Percentiles rank a stretch among this genome's conserved stretches.
These are phyloP conservation scores for Amia ocellicauda DNA, from an alignment of 2,113 vertebrate species.

Conservation along the genomic window DNA sequence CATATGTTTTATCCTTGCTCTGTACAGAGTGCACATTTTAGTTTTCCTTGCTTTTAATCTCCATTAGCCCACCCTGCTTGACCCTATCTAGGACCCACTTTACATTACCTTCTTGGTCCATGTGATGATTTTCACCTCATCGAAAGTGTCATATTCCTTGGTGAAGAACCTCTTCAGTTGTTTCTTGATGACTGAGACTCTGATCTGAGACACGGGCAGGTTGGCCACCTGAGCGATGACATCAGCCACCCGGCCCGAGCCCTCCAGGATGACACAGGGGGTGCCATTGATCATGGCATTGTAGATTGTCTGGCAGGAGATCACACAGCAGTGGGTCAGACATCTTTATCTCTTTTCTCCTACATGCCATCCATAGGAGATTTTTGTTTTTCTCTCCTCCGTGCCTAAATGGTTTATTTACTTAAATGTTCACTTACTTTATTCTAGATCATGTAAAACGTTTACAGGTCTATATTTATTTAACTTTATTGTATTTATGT, in stretches of 20 bases:
- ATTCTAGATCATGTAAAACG: too few relatives aligned
- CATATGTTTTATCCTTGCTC: too few relatives aligned
- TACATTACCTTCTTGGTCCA: slow-evolving; percentile 94
- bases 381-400: too few relatives aligned
- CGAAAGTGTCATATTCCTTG: slow-evolving; percentile 70
- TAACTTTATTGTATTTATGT: too few relatives aligned
- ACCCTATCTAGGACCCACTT: not conserved
- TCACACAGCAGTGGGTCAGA: not conserved
- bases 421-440: too few relatives aligned
- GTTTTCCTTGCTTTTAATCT: too few relatives aligned
- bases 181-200: slow-evolving; percentile 68
- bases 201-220: slow-evolving; percentile 68
- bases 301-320: slow-evolving; percentile 78
- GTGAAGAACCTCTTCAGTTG: slow-evolving; percentile 73
- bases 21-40: too few relatives aligned
- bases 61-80: too few relatives aligned
- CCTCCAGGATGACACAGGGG: slow-evolving; percentile 88
- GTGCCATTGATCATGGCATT: slow-evolving; percentile 79
- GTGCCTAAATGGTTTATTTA: too few relatives aligned
- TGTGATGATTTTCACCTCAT: slow-evolving; percentile 64
- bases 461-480: too few relatives aligned
- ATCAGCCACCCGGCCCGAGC: slow-evolving; percentile 88
- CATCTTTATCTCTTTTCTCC: too few relatives aligned
- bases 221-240: slow-evolving; percentile 81
- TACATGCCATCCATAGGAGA: too few relatives aligned